phyloP scores from a whole-genome alignment of 2,113 vertebrate species.

The Ochotona curzoniae region DNA sequence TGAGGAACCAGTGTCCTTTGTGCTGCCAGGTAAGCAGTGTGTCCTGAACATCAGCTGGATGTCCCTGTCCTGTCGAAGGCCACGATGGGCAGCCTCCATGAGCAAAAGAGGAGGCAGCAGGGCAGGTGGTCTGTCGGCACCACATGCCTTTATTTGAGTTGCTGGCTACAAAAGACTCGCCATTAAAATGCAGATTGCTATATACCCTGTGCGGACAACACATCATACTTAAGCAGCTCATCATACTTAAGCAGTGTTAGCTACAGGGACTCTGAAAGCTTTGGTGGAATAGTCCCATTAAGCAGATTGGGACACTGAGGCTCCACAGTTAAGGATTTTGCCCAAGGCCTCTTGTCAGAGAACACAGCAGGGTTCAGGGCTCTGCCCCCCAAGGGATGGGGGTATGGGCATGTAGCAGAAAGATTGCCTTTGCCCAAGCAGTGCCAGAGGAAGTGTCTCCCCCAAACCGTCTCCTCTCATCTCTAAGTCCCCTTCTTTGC shows the following conservation, averaged over 20 bases:
- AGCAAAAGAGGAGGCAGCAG: neutral
- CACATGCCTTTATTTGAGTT: neutral
- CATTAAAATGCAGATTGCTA: neutral
- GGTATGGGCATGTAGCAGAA: neutral
- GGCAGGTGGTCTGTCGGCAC: neutral
- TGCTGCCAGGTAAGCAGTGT: fast-evolving
- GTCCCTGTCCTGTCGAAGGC: neutral
- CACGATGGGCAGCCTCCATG: fast-evolving
- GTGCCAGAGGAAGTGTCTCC: neutral
- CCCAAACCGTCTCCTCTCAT: neutral
- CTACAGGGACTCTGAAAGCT: neutral
- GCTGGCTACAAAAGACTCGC: neutral
- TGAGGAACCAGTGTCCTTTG: neutral
- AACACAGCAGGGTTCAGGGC: neutral
- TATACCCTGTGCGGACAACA: neutral
- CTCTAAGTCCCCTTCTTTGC: neutral
- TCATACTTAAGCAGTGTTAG: neutral
- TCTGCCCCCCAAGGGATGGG: neutral
- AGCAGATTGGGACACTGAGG: neutral
- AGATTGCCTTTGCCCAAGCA: too few species aligned
- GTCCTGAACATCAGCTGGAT: neutral
- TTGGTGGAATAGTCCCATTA: neutral
- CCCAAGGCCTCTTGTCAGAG: neutral
- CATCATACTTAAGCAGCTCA: neutral
- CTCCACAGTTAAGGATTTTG: neutral